Conservation (phyloP, 2,888 invertebrate genomes). For the Marronus borbonicus region DNA sequence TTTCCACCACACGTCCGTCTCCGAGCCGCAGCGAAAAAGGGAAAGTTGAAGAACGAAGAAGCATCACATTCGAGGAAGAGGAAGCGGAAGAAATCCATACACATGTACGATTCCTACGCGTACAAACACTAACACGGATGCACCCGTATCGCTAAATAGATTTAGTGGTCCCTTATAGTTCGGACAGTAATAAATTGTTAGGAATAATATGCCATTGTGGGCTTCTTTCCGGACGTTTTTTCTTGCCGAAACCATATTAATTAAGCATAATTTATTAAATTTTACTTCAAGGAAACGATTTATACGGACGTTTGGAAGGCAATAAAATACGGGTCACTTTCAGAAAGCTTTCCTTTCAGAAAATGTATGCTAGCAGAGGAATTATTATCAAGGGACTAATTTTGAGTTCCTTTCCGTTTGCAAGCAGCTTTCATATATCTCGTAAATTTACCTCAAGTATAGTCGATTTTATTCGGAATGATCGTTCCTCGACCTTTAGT, state of each 20-base stretch:
- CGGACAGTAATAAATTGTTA: conserved; percentile 48
- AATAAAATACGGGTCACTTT: background rate
- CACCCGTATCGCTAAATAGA: conserved; percentile 38
- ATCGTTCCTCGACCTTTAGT: too few species aligned
- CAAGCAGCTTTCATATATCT: too few species aligned
- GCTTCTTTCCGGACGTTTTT: background rate
- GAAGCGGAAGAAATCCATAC: conserved; percentile 36
- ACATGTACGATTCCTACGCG: conserved; percentile 10
- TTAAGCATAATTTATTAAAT: conserved; percentile 26
- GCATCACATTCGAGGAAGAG: conserved; percentile 14
- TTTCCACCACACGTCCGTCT: conserved; percentile 2
- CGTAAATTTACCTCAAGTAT: too few species aligned
- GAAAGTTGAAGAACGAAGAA: background rate
- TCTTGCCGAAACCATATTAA: conserved; percentile 7
- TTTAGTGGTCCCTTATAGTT: conserved; percentile 43
- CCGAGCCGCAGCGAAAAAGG: background rate
- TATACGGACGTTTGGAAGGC: background rate
- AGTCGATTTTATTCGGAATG: too few species aligned
- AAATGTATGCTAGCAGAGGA: too few species aligned
- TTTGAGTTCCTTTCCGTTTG: too few species aligned
- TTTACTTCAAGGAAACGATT: conserved; percentile 8
- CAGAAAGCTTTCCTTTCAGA: background rate
- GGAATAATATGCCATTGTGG: conserved; percentile 30
- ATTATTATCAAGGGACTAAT: too few species aligned
- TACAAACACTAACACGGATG: conserved; percentile 9